phyloP scores from a whole-genome alignment of 1,140 invertebrate genomes.

The Drosophila orosa region DNA sequence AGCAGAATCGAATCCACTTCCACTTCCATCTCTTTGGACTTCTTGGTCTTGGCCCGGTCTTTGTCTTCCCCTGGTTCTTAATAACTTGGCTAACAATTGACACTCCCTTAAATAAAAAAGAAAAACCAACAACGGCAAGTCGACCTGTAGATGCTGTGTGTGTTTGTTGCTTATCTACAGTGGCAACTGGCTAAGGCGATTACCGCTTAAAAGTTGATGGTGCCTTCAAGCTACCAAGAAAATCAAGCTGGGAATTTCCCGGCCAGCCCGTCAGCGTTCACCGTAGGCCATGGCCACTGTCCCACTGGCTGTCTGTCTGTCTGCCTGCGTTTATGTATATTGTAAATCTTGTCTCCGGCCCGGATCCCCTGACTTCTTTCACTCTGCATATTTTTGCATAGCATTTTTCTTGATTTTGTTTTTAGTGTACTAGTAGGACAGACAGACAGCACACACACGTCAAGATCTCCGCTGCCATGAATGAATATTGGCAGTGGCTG shows the following conservation, averaged over 20 bases:
- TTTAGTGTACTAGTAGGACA: conserved; percentile 55
- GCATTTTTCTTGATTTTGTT: conserved; percentile 66
- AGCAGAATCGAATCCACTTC: conserved; percentile 33
- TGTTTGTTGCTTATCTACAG: conserved; percentile 47
- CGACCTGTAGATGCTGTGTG: conserved; percentile 40
- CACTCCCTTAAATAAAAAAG: conserved; percentile 72
- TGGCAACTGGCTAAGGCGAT: conserved; percentile 41
- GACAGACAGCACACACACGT: conserved; percentile 45
- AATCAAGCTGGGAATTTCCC: not conserved
- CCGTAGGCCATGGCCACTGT: conserved; percentile 46
- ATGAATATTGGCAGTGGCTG: conserved; percentile 75
- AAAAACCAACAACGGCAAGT: conserved; percentile 38
- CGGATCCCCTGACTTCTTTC: conserved; percentile 64
- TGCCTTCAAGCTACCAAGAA: conserved; percentile 1
- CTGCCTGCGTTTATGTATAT: conserved; percentile 52
- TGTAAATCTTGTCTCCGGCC: conserved; percentile 70
- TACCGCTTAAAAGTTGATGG: not conserved
- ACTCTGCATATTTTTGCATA: conserved; percentile 83
- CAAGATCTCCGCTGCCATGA: conserved; percentile 68
- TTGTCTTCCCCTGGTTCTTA: conserved; percentile 66
- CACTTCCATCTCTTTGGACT: conserved; percentile 35
- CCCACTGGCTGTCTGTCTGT: not conserved
- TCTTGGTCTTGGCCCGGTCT: conserved; percentile 50
- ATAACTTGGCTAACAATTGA: conserved; percentile 82
- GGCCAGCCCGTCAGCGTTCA: not conserved